These are phyloP conservation scores for Lasioglossum morio DNA, from an alignment of 2,888 invertebrate species.

Conservation along the genomic window DNA sequence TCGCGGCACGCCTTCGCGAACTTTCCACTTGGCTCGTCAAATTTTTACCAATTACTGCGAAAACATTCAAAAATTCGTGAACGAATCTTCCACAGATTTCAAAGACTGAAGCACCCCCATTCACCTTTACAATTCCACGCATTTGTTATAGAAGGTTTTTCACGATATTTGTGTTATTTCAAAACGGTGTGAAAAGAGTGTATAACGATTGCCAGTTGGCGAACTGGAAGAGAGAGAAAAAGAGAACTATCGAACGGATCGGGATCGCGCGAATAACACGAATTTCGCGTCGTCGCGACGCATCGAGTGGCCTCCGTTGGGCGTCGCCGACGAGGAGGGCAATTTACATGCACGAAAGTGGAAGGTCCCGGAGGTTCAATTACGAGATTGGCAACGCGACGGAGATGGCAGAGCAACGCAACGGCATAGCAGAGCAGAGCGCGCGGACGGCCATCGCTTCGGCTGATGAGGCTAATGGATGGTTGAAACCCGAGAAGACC, in stretches of 20 bases:
- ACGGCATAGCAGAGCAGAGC: slow-evolving; percentile 23
- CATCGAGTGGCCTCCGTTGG: slow-evolving; percentile 27
- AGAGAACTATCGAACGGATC: slow-evolving; percentile 8
- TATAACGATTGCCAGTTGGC: neutral
- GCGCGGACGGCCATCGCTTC: slow-evolving; percentile 79
- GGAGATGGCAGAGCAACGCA: slow-evolving; percentile 48
- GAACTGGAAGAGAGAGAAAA: neutral
- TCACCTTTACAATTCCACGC: too few relatives aligned
- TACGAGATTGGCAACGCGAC: slow-evolving; percentile 78
- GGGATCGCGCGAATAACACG: slow-evolving; percentile 19
- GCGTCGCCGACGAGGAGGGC: slow-evolving; percentile 45
- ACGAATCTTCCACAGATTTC: too few relatives aligned
- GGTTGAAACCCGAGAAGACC: slow-evolving; percentile 82
- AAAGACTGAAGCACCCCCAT: too few relatives aligned
- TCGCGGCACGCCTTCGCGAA: neutral
- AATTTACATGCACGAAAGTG: slow-evolving; percentile 69
- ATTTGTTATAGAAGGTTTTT: neutral
- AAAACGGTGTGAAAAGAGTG: neutral
- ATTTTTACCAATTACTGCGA: neutral
- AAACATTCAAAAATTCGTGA: too few relatives aligned
- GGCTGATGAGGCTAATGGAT: slow-evolving; percentile 84
- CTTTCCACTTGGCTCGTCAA: neutral
- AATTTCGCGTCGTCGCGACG: slow-evolving; percentile 21
- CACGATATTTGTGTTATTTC: neutral
- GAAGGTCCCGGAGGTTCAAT: slow-evolving; percentile 78